Evolutionary conservation across 1,140 invertebrate genomes (phyloP).

Genomic region (Harpegnathos saltator): DNA sequence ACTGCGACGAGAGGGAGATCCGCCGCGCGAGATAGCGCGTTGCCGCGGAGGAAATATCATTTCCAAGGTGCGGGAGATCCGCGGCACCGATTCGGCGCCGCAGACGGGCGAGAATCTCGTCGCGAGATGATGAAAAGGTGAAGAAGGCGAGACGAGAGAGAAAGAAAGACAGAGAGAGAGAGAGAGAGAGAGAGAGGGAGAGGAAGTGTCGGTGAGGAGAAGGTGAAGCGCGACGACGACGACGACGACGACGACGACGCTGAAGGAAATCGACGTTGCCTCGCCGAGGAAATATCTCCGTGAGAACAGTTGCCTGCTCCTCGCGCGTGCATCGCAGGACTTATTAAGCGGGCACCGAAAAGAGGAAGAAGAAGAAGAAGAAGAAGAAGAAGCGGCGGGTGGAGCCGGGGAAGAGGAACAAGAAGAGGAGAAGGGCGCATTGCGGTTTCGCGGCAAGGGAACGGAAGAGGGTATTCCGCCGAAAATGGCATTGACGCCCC

Average conservation of each 20-base stretch:
- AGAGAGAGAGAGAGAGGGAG: neutral
- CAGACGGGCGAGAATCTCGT: conserved; percentile 13
- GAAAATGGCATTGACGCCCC: conserved; percentile 76
- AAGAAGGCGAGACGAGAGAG: too few relatives aligned
- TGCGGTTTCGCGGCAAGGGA: neutral
- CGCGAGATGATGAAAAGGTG: conserved; percentile 58
- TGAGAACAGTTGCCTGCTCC: conserved; percentile 43
- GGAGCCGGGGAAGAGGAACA: neutral
- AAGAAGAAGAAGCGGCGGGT: neutral
- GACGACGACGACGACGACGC: too few relatives aligned
- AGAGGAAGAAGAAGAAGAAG: neutral
- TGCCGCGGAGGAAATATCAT: neutral
- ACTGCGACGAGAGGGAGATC: neutral
- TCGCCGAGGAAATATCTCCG: conserved; percentile 24
- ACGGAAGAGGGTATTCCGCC: neutral
- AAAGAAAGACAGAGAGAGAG: too few relatives aligned
- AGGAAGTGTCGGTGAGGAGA: neutral
- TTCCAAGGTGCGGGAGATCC: conserved; percentile 38
- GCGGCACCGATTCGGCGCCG: conserved; percentile 37
- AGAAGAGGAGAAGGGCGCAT: neutral
- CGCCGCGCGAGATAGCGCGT: too few relatives aligned
- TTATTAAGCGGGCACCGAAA: conserved; percentile 48
- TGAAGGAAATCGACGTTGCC: conserved; percentile 44
- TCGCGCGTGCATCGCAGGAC: conserved; percentile 7
- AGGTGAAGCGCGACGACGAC: neutral